Base-by-base conservation (phyloP, 92 coral and sea anemone species). In the Virgularia gustaviana region DNA sequence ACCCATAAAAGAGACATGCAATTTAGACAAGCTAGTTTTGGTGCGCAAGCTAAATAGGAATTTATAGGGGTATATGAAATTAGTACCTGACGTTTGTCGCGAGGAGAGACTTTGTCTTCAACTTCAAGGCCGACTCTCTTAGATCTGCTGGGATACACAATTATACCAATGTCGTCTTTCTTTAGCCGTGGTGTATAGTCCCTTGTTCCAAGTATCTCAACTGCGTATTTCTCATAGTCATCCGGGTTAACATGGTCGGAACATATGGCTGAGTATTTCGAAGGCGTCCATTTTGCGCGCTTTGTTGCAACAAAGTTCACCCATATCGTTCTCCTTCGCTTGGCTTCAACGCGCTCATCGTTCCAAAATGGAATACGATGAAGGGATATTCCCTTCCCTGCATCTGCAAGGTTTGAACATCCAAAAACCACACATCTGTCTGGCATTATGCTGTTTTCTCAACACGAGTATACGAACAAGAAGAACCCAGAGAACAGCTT, bases 301-400 rank as follows among this genome's bases (percentile, higher is more conserved):
- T 11, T 28, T 0, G 57, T 23, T 13, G 57, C 30, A 10, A 66
- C 57, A 42, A 44, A 66, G 23, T 24, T 29, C 24, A 66, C 11
- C 73, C 73, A 44, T 44, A 15, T 13, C 57, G 20, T 27, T 63
- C 43, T 66, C 73, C 27, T 66, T 22, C 53, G 30, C 55, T 64
- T 64, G 2, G 71, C 71, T 64, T 64, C 54, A 16, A 34, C 15
- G 15, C 71, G 28, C 33, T 64, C 36, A 18, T 64, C 71, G 34
- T 64, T 64, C 51, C 51, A 64, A 15, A 64, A 64, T 22, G 55
- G 71, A 23, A 64, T 64, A 20, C 54, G 73, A 66, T 66, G 58
- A 66, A 66, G 73, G 6, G 73, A 66, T 1, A 63, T 63, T 19
- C 70, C 51, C 13, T 63, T 63, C 29, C 13, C 49, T 16, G 36